phyloP scores from a whole-genome alignment of 2,113 vertebrate genomes.

The Oostethus manadensis region DNA sequence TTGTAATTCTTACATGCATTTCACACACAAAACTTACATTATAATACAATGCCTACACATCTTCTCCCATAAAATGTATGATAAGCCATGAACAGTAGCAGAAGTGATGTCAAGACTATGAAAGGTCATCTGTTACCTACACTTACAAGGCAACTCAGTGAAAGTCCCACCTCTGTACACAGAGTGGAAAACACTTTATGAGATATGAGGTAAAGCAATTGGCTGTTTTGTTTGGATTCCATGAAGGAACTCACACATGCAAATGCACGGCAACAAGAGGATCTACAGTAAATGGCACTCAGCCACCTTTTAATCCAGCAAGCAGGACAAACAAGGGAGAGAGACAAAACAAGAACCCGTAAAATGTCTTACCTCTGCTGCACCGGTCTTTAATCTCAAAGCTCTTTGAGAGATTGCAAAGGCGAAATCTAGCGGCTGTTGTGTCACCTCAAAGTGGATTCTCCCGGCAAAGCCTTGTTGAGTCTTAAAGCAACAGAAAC shows the following conservation, averaged over 20 bases:
- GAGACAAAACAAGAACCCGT: conserved; percentile 41
- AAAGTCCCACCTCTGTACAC: neutral
- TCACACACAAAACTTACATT: neutral
- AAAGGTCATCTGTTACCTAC: conserved; percentile 9
- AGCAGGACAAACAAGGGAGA: conserved; percentile 45
- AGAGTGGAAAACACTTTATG: neutral
- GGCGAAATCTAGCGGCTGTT: conserved; percentile 44
- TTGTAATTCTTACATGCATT: conserved; percentile 13
- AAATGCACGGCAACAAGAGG: conserved; percentile 34
- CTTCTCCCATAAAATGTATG: conserved; percentile 3
- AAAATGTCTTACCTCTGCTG: conserved; percentile 65
- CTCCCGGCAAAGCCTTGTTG: conserved; percentile 38
- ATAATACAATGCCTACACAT: conserved; percentile 20
- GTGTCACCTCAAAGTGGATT: conserved; percentile 66
- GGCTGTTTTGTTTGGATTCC: conserved; percentile 15
- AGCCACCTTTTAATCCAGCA: conserved; percentile 30
- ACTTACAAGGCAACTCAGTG: conserved; percentile 1
- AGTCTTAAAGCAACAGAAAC: conserved; percentile 59
- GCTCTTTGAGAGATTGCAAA: conserved; percentile 64
- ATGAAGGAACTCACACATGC: conserved; percentile 15
- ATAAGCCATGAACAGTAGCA: conserved; percentile 1
- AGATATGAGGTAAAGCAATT: conserved; percentile 18
- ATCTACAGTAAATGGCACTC: conserved; percentile 20
- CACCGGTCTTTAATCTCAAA: conserved; percentile 66
- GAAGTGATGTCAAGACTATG: conserved; percentile 11